Evolutionary conservation across 1,140 invertebrate genomes (phyloP).

Genomic region (Megathymus violae): DNA sequence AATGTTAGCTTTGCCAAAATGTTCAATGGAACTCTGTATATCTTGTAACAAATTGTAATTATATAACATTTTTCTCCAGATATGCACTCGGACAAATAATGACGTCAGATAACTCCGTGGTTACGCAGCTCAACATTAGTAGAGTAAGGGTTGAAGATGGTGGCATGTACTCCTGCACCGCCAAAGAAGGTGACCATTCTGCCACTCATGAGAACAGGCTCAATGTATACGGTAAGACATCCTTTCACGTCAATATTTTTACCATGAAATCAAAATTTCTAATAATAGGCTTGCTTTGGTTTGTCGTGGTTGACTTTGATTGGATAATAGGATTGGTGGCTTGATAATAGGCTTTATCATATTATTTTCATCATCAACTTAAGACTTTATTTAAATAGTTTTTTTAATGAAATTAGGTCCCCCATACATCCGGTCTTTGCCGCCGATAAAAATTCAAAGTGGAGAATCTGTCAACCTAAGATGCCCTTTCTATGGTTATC

Average conservation of each 20-base stretch:
- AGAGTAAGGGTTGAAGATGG: conserved; percentile 91
- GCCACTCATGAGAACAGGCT: conserved; percentile 90
- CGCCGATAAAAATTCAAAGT: conserved; percentile 92
- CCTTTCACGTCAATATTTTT: background rate
- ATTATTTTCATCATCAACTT: too few species aligned
- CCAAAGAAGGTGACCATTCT: conserved; percentile 87
- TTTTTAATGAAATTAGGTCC: conserved; percentile 85
- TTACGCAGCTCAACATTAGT: conserved; percentile 94
- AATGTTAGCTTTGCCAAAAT: too few species aligned
- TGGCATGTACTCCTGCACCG: conserved; percentile 91
- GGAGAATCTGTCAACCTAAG: conserved; percentile 90
- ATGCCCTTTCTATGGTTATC: conserved; percentile 95
- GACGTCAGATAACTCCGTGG: conserved; percentile 89
- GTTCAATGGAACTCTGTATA: too few species aligned
- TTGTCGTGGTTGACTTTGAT: too few species aligned
- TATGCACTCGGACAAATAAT: conserved; percentile 88
- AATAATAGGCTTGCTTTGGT: too few species aligned
- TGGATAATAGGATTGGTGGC: too few species aligned
- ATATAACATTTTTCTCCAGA: too few species aligned
- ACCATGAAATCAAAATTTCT: too few species aligned
- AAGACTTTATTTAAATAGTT: too few species aligned
- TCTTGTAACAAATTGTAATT: too few species aligned
- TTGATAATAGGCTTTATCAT: too few species aligned
- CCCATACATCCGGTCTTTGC: conserved; percentile 91
- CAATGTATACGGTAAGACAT: conserved; percentile 92